phyloP scores from a whole-genome alignment of 2,797 vertebrate species.

The Poeciliopsis presidionis region DNA sequence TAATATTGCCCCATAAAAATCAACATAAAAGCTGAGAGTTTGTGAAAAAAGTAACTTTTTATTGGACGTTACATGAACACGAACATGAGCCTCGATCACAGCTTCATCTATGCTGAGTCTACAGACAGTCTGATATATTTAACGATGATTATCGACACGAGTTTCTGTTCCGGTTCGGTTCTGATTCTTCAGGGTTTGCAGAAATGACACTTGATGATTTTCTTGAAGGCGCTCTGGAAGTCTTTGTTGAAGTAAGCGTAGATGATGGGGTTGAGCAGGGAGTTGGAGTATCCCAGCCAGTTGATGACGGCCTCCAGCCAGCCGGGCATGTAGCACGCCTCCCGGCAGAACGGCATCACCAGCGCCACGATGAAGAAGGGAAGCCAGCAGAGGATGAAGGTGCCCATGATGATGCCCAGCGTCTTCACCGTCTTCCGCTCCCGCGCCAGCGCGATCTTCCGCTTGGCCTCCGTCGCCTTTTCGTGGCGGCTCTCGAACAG shows the following conservation, averaged over 20 bases:
- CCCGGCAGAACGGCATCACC: constrained; percentile 91
- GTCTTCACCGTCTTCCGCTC: constrained; percentile 98
- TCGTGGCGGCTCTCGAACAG: constrained; percentile 87
- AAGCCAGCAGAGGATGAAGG: constrained; percentile 97
- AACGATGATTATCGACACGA: constrained; percentile 45
- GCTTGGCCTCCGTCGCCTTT: constrained; percentile 88
- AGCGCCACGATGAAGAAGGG: constrained; percentile 97
- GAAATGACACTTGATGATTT: constrained; percentile 96
- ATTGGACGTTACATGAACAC: constrained; percentile 63
- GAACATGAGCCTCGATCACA: constrained; percentile 64
- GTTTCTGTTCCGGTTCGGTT: not conserved
- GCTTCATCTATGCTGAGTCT: constrained; percentile 61
- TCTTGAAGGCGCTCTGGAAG: constrained; percentile 98
- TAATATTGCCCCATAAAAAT: not conserved
- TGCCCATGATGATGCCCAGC: constrained; percentile 97
- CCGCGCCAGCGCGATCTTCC: constrained; percentile 93
- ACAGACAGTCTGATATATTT: constrained; percentile 44
- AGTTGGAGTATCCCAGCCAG: constrained; percentile 98
- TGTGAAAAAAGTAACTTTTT: constrained; percentile 47
- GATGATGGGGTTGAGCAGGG: constrained; percentile 96
- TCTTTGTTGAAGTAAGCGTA: constrained; percentile 99
- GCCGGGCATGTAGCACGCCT: constrained; percentile 89
- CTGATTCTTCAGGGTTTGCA: constrained; percentile 80
- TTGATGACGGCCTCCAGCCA: constrained; percentile 91
- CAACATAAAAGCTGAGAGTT: constrained; percentile 10